These are phyloP conservation scores for Taeniopygia guttata DNA, from an alignment of 2,797 vertebrate genomes.

Conservation along the genomic window DNA sequence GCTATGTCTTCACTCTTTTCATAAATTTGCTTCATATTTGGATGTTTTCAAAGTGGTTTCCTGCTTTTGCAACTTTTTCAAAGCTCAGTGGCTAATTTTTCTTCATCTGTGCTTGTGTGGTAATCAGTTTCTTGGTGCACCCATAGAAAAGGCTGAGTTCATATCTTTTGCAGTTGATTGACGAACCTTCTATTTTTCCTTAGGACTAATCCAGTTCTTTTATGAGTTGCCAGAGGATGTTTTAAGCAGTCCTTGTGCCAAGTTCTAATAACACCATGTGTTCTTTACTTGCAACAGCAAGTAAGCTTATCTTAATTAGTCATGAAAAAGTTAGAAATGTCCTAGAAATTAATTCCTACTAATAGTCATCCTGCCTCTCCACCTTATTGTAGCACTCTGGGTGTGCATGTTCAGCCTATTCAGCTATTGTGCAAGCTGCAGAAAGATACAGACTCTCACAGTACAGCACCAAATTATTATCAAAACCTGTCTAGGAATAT, in stretches of 20 bases:
- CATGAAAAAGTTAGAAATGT: slow-evolving; percentile 34
- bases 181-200: background rate
- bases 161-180: background rate
- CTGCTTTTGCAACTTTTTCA: background rate
- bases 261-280: slow-evolving; percentile 24
- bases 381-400: background rate
- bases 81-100: background rate
- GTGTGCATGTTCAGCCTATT: background rate
- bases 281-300: slow-evolving; percentile 55
- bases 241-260: slow-evolving; percentile 35
- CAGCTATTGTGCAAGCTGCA: background rate
- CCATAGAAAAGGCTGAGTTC: background rate
- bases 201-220: slow-evolving; percentile 35
- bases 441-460: background rate
- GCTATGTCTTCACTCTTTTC: background rate
- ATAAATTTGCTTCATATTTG: background rate
- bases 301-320: slow-evolving; percentile 48
- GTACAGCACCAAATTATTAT: background rate
- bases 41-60: background rate
- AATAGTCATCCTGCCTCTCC: background rate
- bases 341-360: slow-evolving; percentile 42
- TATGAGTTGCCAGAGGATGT: slow-evolving; percentile 50
- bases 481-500: background rate
- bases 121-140: background rate
- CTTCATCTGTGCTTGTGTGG: background rate